Evolutionary conservation across 2,797 vertebrate genomes (phyloP).

Genomic region (Sphenopsis melanotis): DNA sequence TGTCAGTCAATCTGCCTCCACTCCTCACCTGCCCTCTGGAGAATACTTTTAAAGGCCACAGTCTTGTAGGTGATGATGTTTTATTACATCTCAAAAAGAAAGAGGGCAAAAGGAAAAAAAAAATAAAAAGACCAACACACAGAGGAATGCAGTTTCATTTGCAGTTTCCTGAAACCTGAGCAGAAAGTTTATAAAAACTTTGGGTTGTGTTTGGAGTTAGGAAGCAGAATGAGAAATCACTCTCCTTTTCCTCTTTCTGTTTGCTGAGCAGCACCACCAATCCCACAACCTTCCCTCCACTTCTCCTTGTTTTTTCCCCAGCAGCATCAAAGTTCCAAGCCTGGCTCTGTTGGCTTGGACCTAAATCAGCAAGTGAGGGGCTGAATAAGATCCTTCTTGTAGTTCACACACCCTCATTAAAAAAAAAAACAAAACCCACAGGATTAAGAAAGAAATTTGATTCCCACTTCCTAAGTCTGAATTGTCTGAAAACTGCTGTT

Average conservation of each 20-base stretch:
- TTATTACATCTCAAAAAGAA: conserved; percentile 37
- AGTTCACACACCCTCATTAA: background rate
- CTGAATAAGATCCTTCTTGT: conserved; percentile 39
- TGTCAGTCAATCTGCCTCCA: conserved; percentile 40
- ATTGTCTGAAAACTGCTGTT: conserved; percentile 4
- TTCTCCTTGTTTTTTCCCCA: background rate
- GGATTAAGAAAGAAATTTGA: conserved; percentile 14
- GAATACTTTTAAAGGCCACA: conserved; percentile 9
- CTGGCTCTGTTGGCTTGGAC: background rate
- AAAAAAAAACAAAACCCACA: background rate
- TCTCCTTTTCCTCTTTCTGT: conserved; percentile 57
- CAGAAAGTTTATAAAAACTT: conserved; percentile 62
- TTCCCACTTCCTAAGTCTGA: conserved; percentile 4
- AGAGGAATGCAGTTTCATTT: conserved; percentile 62
- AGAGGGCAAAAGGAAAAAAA: background rate
- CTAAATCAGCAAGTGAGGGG: background rate
- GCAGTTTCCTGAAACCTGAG: conserved; percentile 68
- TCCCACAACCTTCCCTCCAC: conserved; percentile 5
- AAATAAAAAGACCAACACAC: background rate
- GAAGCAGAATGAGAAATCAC: conserved; percentile 38
- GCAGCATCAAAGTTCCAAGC: background rate
- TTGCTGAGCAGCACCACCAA: conserved; percentile 45
- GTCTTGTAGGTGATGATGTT: conserved; percentile 56
- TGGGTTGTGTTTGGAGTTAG: conserved; percentile 55
- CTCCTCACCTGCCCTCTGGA: conserved; percentile 1